Percentiles rank a stretch among this genome's conserved stretches.
phyloP scores from a whole-genome alignment of 2,797 vertebrate species.

The Hydrolagus colliei region DNA sequence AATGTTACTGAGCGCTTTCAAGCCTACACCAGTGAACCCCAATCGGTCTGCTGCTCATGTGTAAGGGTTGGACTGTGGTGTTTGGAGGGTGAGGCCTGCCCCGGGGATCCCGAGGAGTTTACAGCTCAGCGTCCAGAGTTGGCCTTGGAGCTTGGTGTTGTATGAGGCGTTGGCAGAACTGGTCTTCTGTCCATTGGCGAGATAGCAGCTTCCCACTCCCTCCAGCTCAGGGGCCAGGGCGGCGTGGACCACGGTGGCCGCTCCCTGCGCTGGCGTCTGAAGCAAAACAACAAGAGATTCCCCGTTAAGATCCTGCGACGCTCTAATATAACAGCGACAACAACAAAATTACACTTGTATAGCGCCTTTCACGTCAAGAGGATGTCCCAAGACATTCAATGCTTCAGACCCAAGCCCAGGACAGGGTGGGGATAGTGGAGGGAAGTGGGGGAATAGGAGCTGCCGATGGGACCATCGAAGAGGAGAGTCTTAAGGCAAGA shows the following conservation, averaged over 20 bases:
- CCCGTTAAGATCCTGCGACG: no score
- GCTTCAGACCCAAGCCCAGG: no score
- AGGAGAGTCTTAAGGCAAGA: no score
- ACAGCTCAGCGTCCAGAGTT: constrained; percentile 76
- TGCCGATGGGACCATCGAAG: no score
- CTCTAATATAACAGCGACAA: not conserved
- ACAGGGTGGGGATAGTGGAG: no score
- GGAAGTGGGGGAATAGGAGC: no score
- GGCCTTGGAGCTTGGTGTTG: constrained; percentile 59
- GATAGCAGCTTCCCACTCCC: constrained; percentile 69
- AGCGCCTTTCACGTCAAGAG: no score
- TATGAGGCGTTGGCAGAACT: constrained; percentile 61
- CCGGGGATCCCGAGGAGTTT: constrained; percentile 57
- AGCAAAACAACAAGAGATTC: constrained; percentile 16
- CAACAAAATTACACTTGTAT: not conserved
- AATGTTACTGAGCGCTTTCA: no score
- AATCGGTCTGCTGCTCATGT: constrained; percentile 36
- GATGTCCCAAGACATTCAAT: no score
- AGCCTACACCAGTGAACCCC: no score
- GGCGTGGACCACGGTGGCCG: constrained; percentile 64
- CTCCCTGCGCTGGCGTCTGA: constrained; percentile 81
- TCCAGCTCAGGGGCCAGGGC: constrained; percentile 66
- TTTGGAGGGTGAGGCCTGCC: constrained; percentile 29
- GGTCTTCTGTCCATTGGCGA: constrained; percentile 70
- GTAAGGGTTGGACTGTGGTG: constrained; percentile 32